These are phyloP conservation scores for Megamerina dolium DNA, from an alignment of 2,888 invertebrate genomes.

Conservation along the genomic window DNA sequence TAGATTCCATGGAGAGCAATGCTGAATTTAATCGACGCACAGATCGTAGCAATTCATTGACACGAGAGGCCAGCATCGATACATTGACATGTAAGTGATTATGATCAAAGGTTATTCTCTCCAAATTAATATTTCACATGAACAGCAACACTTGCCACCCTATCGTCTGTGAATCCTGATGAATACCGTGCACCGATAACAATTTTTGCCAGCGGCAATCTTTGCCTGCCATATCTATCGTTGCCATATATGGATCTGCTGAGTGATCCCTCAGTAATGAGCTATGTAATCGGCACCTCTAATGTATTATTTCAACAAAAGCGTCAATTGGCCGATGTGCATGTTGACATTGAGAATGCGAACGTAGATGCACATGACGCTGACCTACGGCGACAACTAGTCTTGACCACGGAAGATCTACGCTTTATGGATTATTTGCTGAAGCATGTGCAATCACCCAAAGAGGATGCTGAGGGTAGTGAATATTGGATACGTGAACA, in stretches of 20 bases:
- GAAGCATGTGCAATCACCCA: slow-evolving; percentile 61
- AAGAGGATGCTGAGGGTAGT: slow-evolving; percentile 79
- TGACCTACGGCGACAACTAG: slow-evolving; percentile 74
- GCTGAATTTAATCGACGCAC: slow-evolving; percentile 28
- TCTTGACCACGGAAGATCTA: slow-evolving; percentile 88
- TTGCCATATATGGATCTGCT: slow-evolving; percentile 90
- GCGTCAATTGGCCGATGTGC: slow-evolving; percentile 82
- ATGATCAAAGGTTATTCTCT: background rate
- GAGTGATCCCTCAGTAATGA: slow-evolving; percentile 77
- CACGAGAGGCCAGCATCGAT: slow-evolving; percentile 65
- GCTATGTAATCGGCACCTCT: slow-evolving; percentile 92
- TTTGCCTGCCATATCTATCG: slow-evolving; percentile 93
- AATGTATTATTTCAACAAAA: slow-evolving; percentile 98
- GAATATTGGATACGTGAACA: slow-evolving; percentile 96
- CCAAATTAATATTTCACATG: slow-evolving; percentile 2
- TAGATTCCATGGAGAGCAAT: slow-evolving; percentile 34
- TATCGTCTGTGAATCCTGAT: slow-evolving; percentile 43
- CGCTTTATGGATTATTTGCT: slow-evolving; percentile 93
- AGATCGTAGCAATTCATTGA: slow-evolving; percentile 51
- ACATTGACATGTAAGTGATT: slow-evolving; percentile 53
- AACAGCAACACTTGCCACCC: slow-evolving; percentile 37
- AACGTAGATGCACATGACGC: slow-evolving; percentile 76
- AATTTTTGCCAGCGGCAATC: slow-evolving; percentile 83
- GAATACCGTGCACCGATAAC: slow-evolving; percentile 82
- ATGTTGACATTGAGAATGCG: slow-evolving; percentile 82